A percentile compares a stretch with the other conserved stretches of the same genome.
phyloP scores from a whole-genome alignment of 2,797 vertebrate species.

The Sternotherus odoratus region DNA sequence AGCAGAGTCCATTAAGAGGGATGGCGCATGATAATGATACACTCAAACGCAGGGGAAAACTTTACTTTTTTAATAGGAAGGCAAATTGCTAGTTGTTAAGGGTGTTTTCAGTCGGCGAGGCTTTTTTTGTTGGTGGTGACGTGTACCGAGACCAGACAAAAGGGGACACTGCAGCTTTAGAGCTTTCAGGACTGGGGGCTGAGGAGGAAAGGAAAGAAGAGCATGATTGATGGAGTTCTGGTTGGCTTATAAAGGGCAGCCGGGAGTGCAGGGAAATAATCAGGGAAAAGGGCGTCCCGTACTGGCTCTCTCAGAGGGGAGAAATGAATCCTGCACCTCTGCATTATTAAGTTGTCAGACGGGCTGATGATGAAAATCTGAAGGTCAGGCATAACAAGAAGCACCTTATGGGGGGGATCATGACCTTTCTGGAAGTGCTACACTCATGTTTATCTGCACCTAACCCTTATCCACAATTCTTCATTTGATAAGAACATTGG shows the following conservation, averaged over 20 bases:
- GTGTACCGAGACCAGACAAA: conserved; percentile 81
- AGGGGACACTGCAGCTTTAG: conserved; percentile 80
- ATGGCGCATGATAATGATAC: background rate
- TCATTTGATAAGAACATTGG: conserved; percentile 96
- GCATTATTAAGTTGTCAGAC: conserved; percentile 96
- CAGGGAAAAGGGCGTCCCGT: conserved; percentile 93
- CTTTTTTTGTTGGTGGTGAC: conserved; percentile 52
- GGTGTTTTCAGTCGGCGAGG: background rate
- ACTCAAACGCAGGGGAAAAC: background rate
- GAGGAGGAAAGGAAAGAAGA: conserved; percentile 85
- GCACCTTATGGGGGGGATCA: conserved; percentile 96
- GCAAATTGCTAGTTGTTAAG: conserved; percentile 44
- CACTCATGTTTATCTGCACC: conserved; percentile 99
- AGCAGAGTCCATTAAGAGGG: background rate
- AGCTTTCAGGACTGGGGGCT: conserved; percentile 79
- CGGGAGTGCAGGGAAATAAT: conserved; percentile 97
- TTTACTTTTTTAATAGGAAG: conserved; percentile 7
- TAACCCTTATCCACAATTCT: conserved; percentile 99
- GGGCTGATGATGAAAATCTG: conserved; percentile 99
- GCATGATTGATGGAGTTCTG: conserved; percentile 98
- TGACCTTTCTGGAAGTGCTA: conserved; percentile 93
- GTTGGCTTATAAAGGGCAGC: conserved; percentile 98
- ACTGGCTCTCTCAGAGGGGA: conserved; percentile 89
- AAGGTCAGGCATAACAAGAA: conserved; percentile 99
- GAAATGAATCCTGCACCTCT: conserved; percentile 91